Evolutionary conservation across 1,140 invertebrate species (phyloP).

Genomic region (Diuraphis noxia): DNA sequence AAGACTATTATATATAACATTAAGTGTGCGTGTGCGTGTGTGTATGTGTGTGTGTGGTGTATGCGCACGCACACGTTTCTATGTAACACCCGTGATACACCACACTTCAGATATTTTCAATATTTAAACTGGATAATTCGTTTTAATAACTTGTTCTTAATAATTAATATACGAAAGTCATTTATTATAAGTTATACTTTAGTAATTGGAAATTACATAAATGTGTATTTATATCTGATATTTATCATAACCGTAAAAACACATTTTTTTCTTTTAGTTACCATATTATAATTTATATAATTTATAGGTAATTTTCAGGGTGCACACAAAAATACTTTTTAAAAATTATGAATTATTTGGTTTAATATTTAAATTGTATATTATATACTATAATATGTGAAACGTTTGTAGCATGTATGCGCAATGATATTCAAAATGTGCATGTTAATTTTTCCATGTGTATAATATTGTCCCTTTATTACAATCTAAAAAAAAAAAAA

Average conservation of each 20-base stretch:
- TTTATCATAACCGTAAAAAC: neutral
- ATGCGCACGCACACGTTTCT: neutral
- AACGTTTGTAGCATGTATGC: neutral
- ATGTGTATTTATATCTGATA: neutral
- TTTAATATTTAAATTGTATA: neutral
- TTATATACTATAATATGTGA: neutral
- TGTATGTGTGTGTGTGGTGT: neutral
- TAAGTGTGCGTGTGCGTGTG: neutral
- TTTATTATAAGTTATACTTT: neutral
- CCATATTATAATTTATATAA: neutral
- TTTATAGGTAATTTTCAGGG: neutral
- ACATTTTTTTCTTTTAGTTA: neutral
- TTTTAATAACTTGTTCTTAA: neutral
- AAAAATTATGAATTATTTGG: neutral
- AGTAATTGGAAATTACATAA: neutral
- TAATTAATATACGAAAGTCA: too few relatives aligned
- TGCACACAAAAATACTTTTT: neutral
- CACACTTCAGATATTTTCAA: neutral
- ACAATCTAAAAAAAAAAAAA: neutral
- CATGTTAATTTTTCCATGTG: neutral
- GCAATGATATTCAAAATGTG: neutral
- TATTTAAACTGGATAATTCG: neutral
- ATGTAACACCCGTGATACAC: neutral
- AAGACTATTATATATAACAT: neutral
- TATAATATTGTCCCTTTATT: neutral